Evolutionary conservation across 1,140 invertebrate species (phyloP), one percentile per base, ranked within the genome.

Genomic region (Homarus americanus): DNA sequence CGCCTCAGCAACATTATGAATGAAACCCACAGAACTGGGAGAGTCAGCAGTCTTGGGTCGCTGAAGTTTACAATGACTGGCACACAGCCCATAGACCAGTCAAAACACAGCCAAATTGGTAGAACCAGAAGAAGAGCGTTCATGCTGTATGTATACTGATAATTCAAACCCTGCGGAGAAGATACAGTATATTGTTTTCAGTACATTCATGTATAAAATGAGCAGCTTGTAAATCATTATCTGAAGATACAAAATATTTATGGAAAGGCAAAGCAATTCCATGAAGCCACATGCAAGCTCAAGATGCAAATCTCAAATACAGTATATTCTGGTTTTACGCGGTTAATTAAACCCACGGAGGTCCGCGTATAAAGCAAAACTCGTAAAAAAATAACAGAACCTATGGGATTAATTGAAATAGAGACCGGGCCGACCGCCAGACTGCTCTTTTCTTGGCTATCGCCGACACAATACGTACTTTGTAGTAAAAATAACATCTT

Each of bases 81-180:
- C 82, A 98, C 94, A 94, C 97, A 98, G 36, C 97, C 97, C 97
- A 98, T 97, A 1, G 97, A 97, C 97, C 98, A 98, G 94, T 98
- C 98, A 94, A 98, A 98, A 94, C 97, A 98, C 9, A 98, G 94
- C 97, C 93, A 96, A 90, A 96, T 95, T 3, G 98, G 98, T 94
- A 97, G 97, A 24, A 98, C 92, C 84, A 98, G 93, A 76, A 98
- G 94, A 94, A 97, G 96, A 38, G 95, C 92, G 94, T 98, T 98
- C 38, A 98, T 93, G 24, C 96, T 95, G 94, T 98, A 97, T 76
- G 98, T 95, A 93, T 97, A 98, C 94, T 96, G 97, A 93, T 97
- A 97, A 93, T 97, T 97, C 53, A 93, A 84, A 69, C 83, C 83
- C 91, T 93, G 87, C 78, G 87, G 82, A 63, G 66, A 63, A 84